Percentiles rank a stretch among this genome's conserved stretches.
Conservation (phyloP, 2,888 invertebrate species). For the Drosophila borealis region DNA sequence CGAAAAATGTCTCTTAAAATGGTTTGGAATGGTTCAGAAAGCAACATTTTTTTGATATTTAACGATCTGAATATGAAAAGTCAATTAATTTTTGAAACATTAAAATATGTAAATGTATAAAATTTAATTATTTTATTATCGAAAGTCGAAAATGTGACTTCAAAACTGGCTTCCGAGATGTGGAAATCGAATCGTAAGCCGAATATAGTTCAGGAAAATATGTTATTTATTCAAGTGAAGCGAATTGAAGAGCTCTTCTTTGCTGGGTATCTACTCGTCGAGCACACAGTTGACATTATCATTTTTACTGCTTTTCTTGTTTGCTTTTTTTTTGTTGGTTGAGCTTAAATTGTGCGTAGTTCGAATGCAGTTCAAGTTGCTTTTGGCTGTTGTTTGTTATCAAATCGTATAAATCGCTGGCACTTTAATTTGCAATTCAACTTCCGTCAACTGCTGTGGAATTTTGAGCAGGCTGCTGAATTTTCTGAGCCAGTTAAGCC, state of each 20-base stretch:
- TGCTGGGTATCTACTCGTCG: background rate
- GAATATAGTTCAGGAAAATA: too few relatives aligned
- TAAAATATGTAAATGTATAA: too few relatives aligned
- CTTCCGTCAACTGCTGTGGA: conserved; percentile 69
- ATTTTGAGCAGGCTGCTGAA: conserved; percentile 51
- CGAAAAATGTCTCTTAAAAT: too few relatives aligned
- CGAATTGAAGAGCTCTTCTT: background rate
- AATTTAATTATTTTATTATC: too few relatives aligned
- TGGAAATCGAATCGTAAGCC: too few relatives aligned
- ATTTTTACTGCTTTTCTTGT: background rate
- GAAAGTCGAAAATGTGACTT: too few relatives aligned
- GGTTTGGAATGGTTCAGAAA: too few relatives aligned
- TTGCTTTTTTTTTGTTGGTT: conserved; percentile 25
- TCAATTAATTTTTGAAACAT: too few relatives aligned
- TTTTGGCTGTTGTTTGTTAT: conserved; percentile 35
- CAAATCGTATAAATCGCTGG: conserved; percentile 53
- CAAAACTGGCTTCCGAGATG: too few relatives aligned
- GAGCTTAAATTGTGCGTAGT: conserved; percentile 37
- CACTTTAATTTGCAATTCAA: conserved; percentile 73
- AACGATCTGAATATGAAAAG: too few relatives aligned
- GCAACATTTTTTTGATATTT: too few relatives aligned
- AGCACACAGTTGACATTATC: too few relatives aligned
- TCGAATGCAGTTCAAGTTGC: conserved; percentile 60
- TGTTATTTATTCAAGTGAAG: background rate
- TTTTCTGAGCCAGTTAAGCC: conserved; percentile 44